A percentile compares a stretch with the other conserved stretches of the same genome.
Conservation (phyloP, 2,797 vertebrate genomes). For the Presbytis comata region DNA sequence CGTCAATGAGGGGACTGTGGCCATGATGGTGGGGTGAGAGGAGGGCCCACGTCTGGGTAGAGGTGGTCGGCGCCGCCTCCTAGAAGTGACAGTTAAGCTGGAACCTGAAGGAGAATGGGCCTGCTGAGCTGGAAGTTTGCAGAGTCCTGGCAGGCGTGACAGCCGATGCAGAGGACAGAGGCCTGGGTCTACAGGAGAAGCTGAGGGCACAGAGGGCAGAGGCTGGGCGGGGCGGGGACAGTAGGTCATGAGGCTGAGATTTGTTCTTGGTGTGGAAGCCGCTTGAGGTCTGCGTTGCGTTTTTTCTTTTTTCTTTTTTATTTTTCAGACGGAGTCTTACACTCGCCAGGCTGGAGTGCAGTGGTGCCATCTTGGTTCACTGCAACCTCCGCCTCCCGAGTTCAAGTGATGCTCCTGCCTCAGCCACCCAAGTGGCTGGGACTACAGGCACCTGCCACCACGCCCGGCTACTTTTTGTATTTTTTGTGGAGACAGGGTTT, state of each 20-base stretch:
- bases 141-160: neutral
- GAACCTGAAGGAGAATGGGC: neutral
- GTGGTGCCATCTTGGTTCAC: too few species aligned
- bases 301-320: too few species aligned
- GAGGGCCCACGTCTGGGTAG: neutral
- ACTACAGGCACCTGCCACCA: too few species aligned
- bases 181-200: neutral
- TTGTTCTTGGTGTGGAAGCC: neutral
- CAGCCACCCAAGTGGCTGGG: too few species aligned
- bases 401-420: too few species aligned
- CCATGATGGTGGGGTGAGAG: accelerated
- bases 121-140: too few species aligned
- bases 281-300: neutral
- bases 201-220: neutral
- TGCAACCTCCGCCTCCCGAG: too few species aligned
- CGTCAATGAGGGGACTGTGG: accelerated
- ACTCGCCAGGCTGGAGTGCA: too few species aligned
- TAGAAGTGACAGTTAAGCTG: neutral
- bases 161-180: accelerated
- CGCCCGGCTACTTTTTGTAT: too few species aligned
- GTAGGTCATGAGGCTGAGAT: neutral
- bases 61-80: neutral
- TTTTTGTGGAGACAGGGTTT: too few species aligned
- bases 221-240: too few species aligned
- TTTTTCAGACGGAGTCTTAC: too few species aligned